phyloP scores from a whole-genome alignment of 2,888 invertebrate genomes.

The Drosophila vallismaia region DNA sequence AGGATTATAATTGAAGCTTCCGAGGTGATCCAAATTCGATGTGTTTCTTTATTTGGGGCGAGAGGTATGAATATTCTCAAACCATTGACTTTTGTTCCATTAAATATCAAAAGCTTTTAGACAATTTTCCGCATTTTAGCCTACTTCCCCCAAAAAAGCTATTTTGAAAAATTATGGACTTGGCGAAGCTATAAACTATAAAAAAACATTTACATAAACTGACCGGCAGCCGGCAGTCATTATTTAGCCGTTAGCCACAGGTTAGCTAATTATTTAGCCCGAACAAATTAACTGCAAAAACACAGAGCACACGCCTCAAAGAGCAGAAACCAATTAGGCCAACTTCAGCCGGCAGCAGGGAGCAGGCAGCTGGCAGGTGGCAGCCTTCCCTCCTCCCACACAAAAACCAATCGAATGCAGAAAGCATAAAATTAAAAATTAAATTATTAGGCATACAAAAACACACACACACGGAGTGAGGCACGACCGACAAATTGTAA shows the following conservation, averaged over 20 bases:
- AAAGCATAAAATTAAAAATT: slow-evolving; percentile 44
- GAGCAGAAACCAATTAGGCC: slow-evolving; percentile 40
- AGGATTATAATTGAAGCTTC: slow-evolving; percentile 12
- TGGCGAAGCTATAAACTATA: slow-evolving; percentile 16
- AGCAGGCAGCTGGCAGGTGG: background rate
- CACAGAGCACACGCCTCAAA: slow-evolving; percentile 25
- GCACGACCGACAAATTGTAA: slow-evolving; percentile 60
- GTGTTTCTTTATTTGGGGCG: background rate
- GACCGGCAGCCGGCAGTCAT: slow-evolving; percentile 4
- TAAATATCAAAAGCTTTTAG: background rate
- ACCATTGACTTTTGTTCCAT: too few species aligned
- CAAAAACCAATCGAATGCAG: slow-evolving; percentile 19
- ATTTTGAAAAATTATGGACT: background rate
- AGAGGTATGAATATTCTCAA: too few species aligned
- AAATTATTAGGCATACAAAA: slow-evolving; percentile 36
- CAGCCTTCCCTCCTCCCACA: slow-evolving; percentile 29
- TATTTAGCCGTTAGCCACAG: slow-evolving; percentile 12
- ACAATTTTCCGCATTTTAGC: background rate
- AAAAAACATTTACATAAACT: slow-evolving; percentile 14
- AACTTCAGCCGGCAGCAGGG: slow-evolving; percentile 1
- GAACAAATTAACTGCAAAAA: slow-evolving; percentile 37
- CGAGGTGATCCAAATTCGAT: background rate
- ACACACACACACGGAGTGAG: slow-evolving; percentile 2
- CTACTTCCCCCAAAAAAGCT: background rate
- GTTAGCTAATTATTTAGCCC: slow-evolving; percentile 38